A percentile compares a stretch with the other conserved stretches of the same genome.
Conservation (phyloP, 2,113 vertebrate species). For the Thinocorus orbignyianus region DNA sequence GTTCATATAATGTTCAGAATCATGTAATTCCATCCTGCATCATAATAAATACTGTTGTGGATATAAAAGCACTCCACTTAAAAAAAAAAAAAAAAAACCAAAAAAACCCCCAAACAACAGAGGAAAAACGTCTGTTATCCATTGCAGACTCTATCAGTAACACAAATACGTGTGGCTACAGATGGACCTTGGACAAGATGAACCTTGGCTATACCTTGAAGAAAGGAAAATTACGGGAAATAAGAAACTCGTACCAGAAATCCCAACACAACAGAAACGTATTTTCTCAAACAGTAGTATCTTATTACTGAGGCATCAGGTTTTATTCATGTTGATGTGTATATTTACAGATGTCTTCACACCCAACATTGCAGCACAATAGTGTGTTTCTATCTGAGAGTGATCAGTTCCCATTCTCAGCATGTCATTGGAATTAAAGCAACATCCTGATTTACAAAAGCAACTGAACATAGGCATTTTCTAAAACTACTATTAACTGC, state of each 20-base stretch:
- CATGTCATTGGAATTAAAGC: background rate
- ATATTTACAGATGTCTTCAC: background rate
- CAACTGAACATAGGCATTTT: background rate
- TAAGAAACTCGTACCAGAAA: background rate
- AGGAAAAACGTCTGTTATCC: background rate
- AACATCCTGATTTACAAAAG: background rate
- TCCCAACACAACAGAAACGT: background rate
- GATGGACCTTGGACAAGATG: background rate
- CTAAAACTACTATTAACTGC: background rate
- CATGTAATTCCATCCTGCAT: background rate
- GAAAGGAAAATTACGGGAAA: background rate
- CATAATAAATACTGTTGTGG: background rate
- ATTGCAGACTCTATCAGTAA: background rate
- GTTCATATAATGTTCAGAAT: background rate
- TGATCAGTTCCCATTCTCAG: background rate
- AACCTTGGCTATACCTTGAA: background rate
- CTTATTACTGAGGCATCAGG: background rate
- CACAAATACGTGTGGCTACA: background rate
- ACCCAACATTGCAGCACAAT: background rate
- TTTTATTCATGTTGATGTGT: background rate
- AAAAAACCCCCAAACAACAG: too few species aligned
- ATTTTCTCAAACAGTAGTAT: background rate
- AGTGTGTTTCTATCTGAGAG: background rate
- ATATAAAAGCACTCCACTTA: background rate
- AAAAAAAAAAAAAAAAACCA: too few species aligned